phyloP scores from a whole-genome alignment of 2,113 vertebrate genomes.

The Gymnarchus niloticus region DNA sequence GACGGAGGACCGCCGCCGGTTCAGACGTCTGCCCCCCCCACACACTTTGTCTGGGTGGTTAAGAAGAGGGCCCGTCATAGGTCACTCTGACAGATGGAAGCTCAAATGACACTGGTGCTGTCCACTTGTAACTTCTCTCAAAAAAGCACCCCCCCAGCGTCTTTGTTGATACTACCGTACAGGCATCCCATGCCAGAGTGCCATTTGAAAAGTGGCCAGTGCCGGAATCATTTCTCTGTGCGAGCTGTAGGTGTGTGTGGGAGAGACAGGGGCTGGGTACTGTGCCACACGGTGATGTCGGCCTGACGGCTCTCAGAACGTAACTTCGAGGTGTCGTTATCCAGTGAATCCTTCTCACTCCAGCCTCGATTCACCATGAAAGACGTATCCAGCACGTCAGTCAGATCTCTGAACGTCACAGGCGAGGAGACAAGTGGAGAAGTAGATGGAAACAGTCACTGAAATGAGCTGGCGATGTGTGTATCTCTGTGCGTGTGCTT shows the following conservation, averaged over 20 bases:
- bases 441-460: not conserved
- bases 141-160: not conserved
- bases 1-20: not conserved
- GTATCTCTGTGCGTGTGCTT: not conserved
- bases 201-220: not conserved
- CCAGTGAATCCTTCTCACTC: too few relatives aligned
- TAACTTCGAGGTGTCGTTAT: too few relatives aligned
- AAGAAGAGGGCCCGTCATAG: not conserved
- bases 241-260: too few relatives aligned
- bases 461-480: too few relatives aligned
- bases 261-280: too few relatives aligned
- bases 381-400: too few relatives aligned
- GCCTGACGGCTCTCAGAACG: too few relatives aligned
- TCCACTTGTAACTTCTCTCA: not conserved
- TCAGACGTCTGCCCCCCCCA: not conserved
- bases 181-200: too few relatives aligned
- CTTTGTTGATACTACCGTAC: not conserved
- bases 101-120: not conserved
- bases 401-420: not conserved
- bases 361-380: too few relatives aligned
- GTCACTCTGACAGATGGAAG: not conserved
- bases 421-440: not conserved
- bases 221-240: too few relatives aligned
- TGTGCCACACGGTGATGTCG: too few relatives aligned
- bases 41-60: not conserved